Evolutionary conservation across 2,797 vertebrate species (phyloP).

Genomic region (Okamejei kenojei): DNA sequence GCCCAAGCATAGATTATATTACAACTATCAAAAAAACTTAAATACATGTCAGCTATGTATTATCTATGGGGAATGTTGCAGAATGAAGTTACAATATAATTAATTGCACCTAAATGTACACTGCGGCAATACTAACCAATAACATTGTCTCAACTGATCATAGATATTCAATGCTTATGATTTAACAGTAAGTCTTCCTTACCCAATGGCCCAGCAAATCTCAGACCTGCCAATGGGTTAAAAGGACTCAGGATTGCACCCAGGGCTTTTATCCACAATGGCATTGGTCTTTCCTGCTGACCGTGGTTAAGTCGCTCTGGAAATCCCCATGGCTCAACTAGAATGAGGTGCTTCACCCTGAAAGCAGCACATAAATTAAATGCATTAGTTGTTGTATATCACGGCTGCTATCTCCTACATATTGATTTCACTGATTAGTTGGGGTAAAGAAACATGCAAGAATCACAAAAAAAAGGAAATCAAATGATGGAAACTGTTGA

Average conservation of each 20-base stretch:
- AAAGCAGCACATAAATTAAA: background rate
- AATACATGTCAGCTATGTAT: background rate
- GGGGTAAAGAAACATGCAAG: background rate
- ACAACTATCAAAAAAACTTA: background rate
- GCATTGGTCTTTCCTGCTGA: conserved; percentile 74
- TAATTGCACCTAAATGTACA: background rate
- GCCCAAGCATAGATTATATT: background rate
- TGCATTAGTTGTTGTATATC: background rate
- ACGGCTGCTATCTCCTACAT: background rate
- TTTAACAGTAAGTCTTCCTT: conserved; percentile 42
- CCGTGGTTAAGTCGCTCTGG: conserved; percentile 69
- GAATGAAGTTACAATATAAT: background rate
- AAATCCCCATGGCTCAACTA: conserved; percentile 96
- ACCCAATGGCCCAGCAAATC: conserved; percentile 90
- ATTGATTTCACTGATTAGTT: background rate
- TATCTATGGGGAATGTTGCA: background rate
- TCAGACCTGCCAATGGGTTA: conserved; percentile 84
- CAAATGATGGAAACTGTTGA: background rate
- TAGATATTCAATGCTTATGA: background rate
- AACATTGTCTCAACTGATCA: background rate
- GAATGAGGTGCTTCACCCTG: conserved; percentile 81
- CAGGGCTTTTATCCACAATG: conserved; percentile 89
- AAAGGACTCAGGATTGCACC: conserved; percentile 81
- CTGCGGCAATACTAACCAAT: background rate
- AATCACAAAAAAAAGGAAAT: background rate